A percentile compares a stretch with the other conserved stretches of the same genome.
phyloP scores from a whole-genome alignment of 2,888 invertebrate genomes.

The Beris morrisii region DNA sequence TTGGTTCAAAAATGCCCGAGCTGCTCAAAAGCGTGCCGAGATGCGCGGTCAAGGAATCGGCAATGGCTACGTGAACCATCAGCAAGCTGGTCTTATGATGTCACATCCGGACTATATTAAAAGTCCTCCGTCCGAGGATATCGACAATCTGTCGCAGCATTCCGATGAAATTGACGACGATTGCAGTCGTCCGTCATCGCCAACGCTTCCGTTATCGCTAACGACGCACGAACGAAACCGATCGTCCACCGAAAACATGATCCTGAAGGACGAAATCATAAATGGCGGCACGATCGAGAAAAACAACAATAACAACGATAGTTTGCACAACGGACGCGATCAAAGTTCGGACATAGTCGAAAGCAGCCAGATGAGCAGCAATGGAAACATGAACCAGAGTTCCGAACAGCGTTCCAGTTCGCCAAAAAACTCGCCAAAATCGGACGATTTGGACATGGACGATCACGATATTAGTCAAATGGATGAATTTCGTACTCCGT shows the following conservation, averaged over 20 bases:
- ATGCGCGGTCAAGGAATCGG: conserved; percentile 61
- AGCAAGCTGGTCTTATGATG: conserved; percentile 60
- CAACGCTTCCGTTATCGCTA: conserved; percentile 69
- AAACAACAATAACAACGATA: conserved; percentile 40
- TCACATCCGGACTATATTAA: conserved; percentile 68
- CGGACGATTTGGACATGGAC: conserved; percentile 54
- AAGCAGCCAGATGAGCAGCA: conserved; percentile 36
- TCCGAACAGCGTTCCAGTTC: conserved; percentile 54
- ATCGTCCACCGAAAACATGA: conserved; percentile 45
- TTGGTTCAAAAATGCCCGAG: conserved; percentile 97
- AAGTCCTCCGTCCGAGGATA: conserved; percentile 62
- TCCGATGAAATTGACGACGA: conserved; percentile 70
- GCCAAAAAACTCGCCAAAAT: conserved; percentile 43
- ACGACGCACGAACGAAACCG: conserved; percentile 61
- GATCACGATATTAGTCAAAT: conserved; percentile 54
- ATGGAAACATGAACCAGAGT: conserved; percentile 44
- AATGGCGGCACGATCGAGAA: conserved; percentile 28
- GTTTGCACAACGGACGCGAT: conserved; percentile 35
- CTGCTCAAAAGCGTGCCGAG: conserved; percentile 91
- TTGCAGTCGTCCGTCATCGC: conserved; percentile 65
- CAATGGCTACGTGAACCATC: conserved; percentile 54
- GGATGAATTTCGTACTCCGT: conserved; percentile 55
- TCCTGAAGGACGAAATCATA: conserved; percentile 38
- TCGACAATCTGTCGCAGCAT: conserved; percentile 69
- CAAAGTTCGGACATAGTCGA: conserved; percentile 37